Conservation (phyloP, 1,140 invertebrate species). For the Helicoverpa armigera region DNA sequence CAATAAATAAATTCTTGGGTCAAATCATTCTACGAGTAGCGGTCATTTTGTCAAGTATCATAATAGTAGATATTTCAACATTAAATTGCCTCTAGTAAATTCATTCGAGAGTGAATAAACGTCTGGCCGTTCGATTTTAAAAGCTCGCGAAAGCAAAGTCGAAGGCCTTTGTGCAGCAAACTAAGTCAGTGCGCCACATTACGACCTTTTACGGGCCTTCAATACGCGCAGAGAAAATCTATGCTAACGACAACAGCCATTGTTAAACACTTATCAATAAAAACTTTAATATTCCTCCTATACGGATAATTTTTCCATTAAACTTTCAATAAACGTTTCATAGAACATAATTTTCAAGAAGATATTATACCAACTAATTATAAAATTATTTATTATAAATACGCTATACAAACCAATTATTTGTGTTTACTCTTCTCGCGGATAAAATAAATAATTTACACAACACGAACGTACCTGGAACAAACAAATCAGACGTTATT, state of each 20-base stretch:
- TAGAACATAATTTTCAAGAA: background rate
- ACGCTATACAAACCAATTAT: background rate
- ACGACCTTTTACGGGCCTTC: constrained; percentile 68
- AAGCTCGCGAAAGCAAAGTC: constrained; percentile 44
- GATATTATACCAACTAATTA: background rate
- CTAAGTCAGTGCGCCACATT: constrained; percentile 67
- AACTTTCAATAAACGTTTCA: background rate
- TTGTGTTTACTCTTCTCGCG: background rate
- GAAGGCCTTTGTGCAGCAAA: constrained; percentile 68
- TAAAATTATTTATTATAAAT: background rate
- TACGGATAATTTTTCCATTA: background rate
- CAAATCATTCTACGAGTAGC: constrained; percentile 7
- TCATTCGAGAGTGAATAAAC: constrained; percentile 39
- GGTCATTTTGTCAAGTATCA: background rate
- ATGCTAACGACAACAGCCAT: constrained; percentile 56
- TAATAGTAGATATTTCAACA: constrained; percentile 17
- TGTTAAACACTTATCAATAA: constrained; percentile 36
- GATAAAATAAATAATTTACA: background rate
- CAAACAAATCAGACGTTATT: constrained; percentile 14
- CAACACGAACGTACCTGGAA: constrained; percentile 33
- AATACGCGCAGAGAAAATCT: constrained; percentile 60
- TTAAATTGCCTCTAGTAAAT: constrained; percentile 37
- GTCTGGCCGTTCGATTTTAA: constrained; percentile 44
- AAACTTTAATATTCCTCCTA: constrained; percentile 34
- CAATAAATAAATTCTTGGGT: background rate